Percentiles rank a stretch among this genome's conserved stretches.
These are phyloP conservation scores for Gymnocypris eckloni DNA, from an alignment of 2,797 vertebrate species.

Conservation along the genomic window DNA sequence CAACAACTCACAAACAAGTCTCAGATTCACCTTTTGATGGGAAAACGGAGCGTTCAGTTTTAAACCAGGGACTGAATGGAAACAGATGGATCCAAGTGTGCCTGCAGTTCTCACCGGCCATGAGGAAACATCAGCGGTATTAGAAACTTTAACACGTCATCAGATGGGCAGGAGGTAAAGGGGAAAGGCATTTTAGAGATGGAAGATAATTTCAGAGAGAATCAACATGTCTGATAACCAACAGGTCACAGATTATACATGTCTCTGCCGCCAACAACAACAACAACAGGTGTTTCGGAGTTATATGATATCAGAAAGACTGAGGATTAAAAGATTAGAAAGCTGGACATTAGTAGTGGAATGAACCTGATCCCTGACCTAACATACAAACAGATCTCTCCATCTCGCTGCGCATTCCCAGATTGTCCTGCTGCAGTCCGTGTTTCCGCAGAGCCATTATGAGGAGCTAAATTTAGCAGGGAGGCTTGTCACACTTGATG, in stretches of 20 bases:
- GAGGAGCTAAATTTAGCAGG: slow-evolving; percentile 66
- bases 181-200: background rate
- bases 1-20: background rate
- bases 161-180: background rate
- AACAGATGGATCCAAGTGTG: background rate
- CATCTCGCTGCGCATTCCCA: slow-evolving; percentile 39
- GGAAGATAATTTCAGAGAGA: background rate
- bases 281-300: slow-evolving; percentile 61
- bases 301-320: slow-evolving; percentile 34
- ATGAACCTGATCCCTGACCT: slow-evolving; percentile 32
- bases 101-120: background rate
- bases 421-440: slow-evolving; percentile 52
- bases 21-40: background rate
- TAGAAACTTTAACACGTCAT: background rate
- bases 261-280: slow-evolving; percentile 44
- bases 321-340: slow-evolving; percentile 40
- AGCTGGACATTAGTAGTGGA: slow-evolving; percentile 32
- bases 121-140: background rate
- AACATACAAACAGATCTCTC: slow-evolving; percentile 22
- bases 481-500: slow-evolving; percentile 64
- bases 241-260: slow-evolving; percentile 25
- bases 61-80: slow-evolving; percentile 1
- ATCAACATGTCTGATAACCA: background rate
- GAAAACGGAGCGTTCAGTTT: background rate
- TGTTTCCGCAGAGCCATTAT: slow-evolving; percentile 52